Evolutionary conservation across 2,888 invertebrate species (phyloP), one percentile per base, ranked within the genome.

Genomic region (Eupithecia abbreviata): DNA sequence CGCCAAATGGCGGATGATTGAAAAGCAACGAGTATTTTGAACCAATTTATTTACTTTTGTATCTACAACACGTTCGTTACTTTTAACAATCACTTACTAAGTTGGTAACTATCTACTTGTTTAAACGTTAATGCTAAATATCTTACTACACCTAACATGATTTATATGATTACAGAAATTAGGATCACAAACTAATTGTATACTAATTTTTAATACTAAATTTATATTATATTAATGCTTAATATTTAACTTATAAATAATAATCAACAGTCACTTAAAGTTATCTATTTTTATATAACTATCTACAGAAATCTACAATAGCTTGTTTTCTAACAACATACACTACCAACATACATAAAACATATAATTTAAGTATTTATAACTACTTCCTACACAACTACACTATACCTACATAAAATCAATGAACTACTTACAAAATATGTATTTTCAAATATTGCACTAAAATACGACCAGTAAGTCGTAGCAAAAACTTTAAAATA

Each of bases 1-100:
- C 80, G 81, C 83, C 86, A 90, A 90, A 89, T 89, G 89, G 85
- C 85, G 84, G 79, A 82, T 89, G 87, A 91, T 90, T 91, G 90
- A 90, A 92, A 92, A 85, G 86, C 88, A 86, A 83, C 84, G 85
- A 81, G 82, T 83, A 85, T 87, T 88, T 88, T 82, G 84, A 82
- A 87, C 83, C 80, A 84, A 83, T 88, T 86, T 85, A 86, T 78
- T 47, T 30, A 18, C 18, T 10, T 86, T 71, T 73, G 73, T 71
- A 58, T 68, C 71, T 71, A 75, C 68, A 71, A 42, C 58, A 51
- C 15, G 5, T n/a, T 0, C 7, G 45, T 10, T 58, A 58, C 9
- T 58, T 43, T 9, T 15, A 68, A 68, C 43, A 43, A 62, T 58
- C 2, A 62, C 62, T 62, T 62, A 18, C 3, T 18, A 9, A 9